Evolutionary conservation across 2,888 invertebrate species (phyloP).

Genomic region (Psococerastis gibbosa): DNA sequence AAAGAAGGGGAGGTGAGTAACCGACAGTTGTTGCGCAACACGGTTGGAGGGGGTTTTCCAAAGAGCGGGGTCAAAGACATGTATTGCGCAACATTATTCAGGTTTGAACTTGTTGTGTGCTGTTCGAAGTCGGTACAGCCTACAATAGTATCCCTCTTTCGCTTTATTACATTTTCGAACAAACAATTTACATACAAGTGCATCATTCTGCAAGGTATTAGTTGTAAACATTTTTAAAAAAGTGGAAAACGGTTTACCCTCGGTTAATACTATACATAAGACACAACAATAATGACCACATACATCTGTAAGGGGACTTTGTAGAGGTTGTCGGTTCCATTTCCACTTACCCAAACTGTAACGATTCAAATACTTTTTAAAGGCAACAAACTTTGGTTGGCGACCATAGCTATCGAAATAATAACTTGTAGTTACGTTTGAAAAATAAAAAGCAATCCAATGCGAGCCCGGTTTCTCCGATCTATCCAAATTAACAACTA

Average conservation of each 20-base stretch:
- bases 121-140: no score
- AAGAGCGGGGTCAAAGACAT: no score
- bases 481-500: background rate
- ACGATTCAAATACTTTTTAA: background rate
- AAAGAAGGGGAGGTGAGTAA: no score
- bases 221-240: background rate
- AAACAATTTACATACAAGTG: background rate
- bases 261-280: background rate
- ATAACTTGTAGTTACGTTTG: background rate
- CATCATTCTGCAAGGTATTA: background rate
- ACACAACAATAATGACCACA: background rate
- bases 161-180: background rate
- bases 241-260: background rate
- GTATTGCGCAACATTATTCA: no score
- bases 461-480: background rate
- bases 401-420: background rate
- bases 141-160: no score
- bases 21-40: no score
- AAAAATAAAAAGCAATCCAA: background rate
- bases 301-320: background rate
- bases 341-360: background rate
- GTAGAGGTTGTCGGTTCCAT: background rate
- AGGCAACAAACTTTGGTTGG: background rate
- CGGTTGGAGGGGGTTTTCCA: no score
- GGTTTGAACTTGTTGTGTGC: no score